Evolutionary conservation across 2,797 vertebrate species (phyloP).

Genomic region (Acanthurus tractus): DNA sequence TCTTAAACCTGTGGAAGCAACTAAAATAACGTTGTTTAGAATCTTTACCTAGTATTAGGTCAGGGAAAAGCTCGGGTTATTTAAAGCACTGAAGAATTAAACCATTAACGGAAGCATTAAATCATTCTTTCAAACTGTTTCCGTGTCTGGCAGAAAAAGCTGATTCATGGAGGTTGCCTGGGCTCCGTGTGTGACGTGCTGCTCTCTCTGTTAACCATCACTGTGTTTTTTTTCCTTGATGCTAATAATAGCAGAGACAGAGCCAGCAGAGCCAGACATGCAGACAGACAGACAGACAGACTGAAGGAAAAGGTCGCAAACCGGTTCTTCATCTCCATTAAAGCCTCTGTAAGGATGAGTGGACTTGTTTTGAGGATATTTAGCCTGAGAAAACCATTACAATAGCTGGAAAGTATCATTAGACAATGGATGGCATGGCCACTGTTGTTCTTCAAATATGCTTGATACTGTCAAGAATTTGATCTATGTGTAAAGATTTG

Average conservation of each 20-base stretch:
- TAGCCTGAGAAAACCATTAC: constrained; percentile 41
- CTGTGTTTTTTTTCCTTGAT: constrained; percentile 12
- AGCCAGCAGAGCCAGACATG: constrained; percentile 62
- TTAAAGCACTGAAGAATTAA: too few relatives aligned
- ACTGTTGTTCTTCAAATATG: not conserved
- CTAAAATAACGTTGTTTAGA: not conserved
- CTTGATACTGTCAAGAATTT: constrained; percentile 3
- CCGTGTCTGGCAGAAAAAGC: constrained; percentile 52
- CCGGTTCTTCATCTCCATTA: constrained; percentile 24
- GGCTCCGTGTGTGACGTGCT: constrained; percentile 51
- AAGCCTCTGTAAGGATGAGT: constrained; percentile 25
- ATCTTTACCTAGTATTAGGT: too few relatives aligned
- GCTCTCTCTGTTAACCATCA: constrained; percentile 35
- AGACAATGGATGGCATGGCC: not conserved
- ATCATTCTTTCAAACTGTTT: constrained; percentile 3
- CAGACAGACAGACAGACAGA: constrained; percentile 47
- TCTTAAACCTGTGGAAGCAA: not conserved
- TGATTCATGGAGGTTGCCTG: constrained; percentile 64
- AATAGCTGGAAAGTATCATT: constrained; percentile 25
- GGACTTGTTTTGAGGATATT: constrained; percentile 13
- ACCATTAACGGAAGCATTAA: not conserved
- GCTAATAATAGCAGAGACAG: constrained; percentile 80
- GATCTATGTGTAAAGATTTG: constrained; percentile 23
- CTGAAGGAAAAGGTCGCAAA: constrained; percentile 43
- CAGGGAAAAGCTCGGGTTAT: too few relatives aligned